phyloP scores from a whole-genome alignment of 2,888 invertebrate species.

The Drosophila falleni region DNA sequence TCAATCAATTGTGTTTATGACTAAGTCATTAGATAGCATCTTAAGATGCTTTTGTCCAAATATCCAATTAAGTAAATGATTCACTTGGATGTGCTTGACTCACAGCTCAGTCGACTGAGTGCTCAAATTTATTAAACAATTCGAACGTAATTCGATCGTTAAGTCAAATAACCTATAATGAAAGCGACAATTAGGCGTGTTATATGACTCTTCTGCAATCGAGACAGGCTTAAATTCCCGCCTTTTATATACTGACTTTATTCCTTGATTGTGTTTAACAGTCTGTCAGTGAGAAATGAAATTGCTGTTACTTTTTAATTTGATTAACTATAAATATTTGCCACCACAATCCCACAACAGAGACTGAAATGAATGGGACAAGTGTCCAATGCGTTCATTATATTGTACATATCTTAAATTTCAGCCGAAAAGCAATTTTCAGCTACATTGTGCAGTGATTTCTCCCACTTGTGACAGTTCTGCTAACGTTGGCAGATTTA shows the following conservation, averaged over 20 bases:
- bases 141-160: slow-evolving; percentile 34
- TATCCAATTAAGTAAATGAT: slow-evolving; percentile 45
- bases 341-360: not conserved
- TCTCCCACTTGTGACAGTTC: not conserved
- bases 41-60: slow-evolving; percentile 7
- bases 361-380: slow-evolving; percentile 9
- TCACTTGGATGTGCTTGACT: slow-evolving; percentile 18
- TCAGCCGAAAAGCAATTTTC: not conserved
- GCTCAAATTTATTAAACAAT: slow-evolving; percentile 37
- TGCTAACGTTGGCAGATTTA: slow-evolving; percentile 29
- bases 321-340: slow-evolving; percentile 20
- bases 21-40: slow-evolving; percentile 21
- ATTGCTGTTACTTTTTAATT: slow-evolving; percentile 14
- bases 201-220: not conserved
- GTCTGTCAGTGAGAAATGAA: not conserved
- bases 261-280: not conserved
- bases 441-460: not conserved
- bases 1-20: slow-evolving; percentile 22
- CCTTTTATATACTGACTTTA: not conserved
- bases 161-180: slow-evolving; percentile 26
- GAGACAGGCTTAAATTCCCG: not conserved
- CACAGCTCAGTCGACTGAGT: not conserved
- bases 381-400: not conserved
- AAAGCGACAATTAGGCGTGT: slow-evolving; percentile 28
- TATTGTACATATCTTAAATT: not conserved